phyloP scores from a whole-genome alignment of 2,888 invertebrate species.

The Tanytarsus gracilentus region DNA sequence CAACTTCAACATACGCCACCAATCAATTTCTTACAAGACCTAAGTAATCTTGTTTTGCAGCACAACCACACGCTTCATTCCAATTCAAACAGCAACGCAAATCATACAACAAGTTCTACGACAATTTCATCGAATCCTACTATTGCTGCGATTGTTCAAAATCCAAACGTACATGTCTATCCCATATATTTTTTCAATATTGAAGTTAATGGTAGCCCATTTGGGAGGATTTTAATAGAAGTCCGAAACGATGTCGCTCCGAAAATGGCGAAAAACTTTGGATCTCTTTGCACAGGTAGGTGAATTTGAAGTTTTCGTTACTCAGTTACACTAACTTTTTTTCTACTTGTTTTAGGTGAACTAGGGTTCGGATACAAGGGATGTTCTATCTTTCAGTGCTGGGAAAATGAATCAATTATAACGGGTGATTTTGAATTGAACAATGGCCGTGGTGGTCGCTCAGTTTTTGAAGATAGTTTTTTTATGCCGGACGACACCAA shows the following conservation, averaged over 20 bases:
- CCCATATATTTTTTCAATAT: conserved; percentile 69
- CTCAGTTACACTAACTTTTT: background rate
- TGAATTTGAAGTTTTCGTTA: background rate
- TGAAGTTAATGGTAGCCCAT: conserved; percentile 59
- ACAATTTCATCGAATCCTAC: conserved; percentile 39
- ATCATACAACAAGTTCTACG: conserved; percentile 6
- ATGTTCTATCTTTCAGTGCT: conserved; percentile 71
- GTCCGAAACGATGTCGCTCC: conserved; percentile 70
- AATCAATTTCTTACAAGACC: conserved; percentile 10
- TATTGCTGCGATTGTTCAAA: conserved; percentile 43
- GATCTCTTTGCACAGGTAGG: conserved; percentile 55
- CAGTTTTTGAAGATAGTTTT: conserved; percentile 65
- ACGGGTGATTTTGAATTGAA: conserved; percentile 74
- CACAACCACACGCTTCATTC: conserved; percentile 25
- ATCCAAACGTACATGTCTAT: conserved; percentile 49
- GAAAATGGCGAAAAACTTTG: conserved; percentile 72
- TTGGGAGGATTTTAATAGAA: conserved; percentile 67
- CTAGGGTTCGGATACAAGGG: conserved; percentile 69
- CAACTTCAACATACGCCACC: conserved; percentile 15
- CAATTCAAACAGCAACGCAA: background rate
- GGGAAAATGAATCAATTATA: conserved; percentile 73
- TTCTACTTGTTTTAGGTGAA: conserved; percentile 44
- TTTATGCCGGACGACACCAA: conserved; percentile 76
- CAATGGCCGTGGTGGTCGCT: conserved; percentile 69
- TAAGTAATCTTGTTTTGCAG: conserved; percentile 17